These are phyloP conservation scores for Chionodraco myersi DNA, from an alignment of 2,113 vertebrate genomes.

Conservation along the genomic window DNA sequence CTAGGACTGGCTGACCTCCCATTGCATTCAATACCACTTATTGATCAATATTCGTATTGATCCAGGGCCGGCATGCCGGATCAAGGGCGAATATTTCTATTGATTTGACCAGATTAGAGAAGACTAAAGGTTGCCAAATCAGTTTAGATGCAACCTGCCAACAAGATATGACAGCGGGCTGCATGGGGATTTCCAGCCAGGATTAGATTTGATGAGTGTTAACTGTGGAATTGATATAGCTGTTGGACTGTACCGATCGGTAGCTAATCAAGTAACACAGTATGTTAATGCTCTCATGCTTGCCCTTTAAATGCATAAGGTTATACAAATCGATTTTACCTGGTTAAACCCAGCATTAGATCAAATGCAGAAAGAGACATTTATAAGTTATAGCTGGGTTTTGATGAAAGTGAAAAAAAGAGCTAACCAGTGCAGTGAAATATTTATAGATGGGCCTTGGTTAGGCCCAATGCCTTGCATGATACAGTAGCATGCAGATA, in stretches of 20 bases:
- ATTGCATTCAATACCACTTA: slow-evolving; percentile 80
- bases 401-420: slow-evolving; percentile 11
- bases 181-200: slow-evolving; percentile 58
- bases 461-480: neutral
- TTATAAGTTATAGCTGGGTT: slow-evolving; percentile 11
- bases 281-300: slow-evolving; percentile 63
- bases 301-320: slow-evolving; percentile 69
- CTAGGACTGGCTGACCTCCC: slow-evolving; percentile 73
- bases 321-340: slow-evolving; percentile 52
- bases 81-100: slow-evolving; percentile 76
- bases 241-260: slow-evolving; percentile 47
- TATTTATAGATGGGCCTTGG: neutral
- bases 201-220: slow-evolving; percentile 79
- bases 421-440: slow-evolving; percentile 8
- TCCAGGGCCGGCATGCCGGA: slow-evolving; percentile 63
- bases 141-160: slow-evolving; percentile 78
- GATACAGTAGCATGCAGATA: neutral
- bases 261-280: slow-evolving; percentile 73
- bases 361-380: slow-evolving; percentile 25
- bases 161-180: slow-evolving; percentile 75
- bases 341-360: slow-evolving; percentile 38
- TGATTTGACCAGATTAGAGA: slow-evolving; percentile 81
- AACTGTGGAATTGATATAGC: slow-evolving; percentile 77
- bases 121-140: slow-evolving; percentile 82
- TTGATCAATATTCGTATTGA: slow-evolving; percentile 84